Evolutionary conservation across 2,113 vertebrate species (phyloP).

Genomic region (Mirounga angustirostris): DNA sequence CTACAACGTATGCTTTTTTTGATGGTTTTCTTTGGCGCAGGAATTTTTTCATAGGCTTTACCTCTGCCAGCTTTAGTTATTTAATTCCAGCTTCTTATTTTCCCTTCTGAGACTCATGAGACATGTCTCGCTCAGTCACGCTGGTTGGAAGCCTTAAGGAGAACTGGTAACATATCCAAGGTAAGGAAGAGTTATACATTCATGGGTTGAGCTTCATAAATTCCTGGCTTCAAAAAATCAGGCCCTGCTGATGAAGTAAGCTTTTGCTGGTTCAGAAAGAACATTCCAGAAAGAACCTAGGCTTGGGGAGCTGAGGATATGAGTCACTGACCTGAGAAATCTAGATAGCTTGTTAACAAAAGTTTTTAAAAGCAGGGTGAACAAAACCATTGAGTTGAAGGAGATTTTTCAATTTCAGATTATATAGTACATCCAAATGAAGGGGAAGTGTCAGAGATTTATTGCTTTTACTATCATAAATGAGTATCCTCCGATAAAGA

Average conservation of each 20-base stretch:
- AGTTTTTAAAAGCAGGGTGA: neutral
- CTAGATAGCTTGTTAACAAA: conserved; percentile 19
- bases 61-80: neutral
- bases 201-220: neutral
- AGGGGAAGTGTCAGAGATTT: neutral
- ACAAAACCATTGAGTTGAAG: neutral
- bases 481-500: conserved; percentile 17
- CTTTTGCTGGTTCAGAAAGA: neutral
- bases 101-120: neutral
- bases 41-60: neutral
- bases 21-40: neutral
- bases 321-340: conserved; percentile 39
- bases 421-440: neutral
- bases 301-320: neutral
- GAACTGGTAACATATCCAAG: neutral
- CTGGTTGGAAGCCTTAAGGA: neutral
- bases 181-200: neutral
- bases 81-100: neutral
- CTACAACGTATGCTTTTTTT: neutral
- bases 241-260: neutral
- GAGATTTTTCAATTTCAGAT: conserved; percentile 42
- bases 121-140: neutral
- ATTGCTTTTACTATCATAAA: neutral
- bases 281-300: conserved; percentile 28
- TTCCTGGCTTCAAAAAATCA: conserved; percentile 4